These are phyloP conservation scores for Liposcelis brunnea DNA, from an alignment of 2,888 invertebrate genomes.

Conservation along the genomic window DNA sequence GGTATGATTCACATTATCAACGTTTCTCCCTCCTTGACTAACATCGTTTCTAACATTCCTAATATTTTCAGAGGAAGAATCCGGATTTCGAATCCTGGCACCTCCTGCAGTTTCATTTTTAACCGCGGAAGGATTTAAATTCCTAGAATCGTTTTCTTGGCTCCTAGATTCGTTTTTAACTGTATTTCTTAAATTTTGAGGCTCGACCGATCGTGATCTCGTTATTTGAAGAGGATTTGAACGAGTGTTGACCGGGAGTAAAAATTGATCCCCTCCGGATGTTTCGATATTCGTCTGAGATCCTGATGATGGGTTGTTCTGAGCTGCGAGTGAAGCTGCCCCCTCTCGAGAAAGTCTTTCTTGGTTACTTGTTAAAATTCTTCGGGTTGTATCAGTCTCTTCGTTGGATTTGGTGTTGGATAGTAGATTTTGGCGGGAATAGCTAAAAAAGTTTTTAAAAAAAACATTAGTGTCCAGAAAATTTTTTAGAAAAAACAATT, in stretches of 20 bases:
- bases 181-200: background rate
- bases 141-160: background rate
- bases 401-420: slow-evolving; percentile 60
- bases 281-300: no score
- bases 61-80: background rate
- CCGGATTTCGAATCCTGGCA: background rate
- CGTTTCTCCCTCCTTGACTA: background rate
- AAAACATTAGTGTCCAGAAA: background rate
- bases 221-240: no score
- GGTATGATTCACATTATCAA: no score
- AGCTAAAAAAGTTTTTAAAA: slow-evolving; percentile 36
- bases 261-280: no score
- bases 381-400: slow-evolving; percentile 27
- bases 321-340: no score
- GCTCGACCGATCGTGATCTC: slow-evolving; percentile 2
- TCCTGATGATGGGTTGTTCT: no score
- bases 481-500: no score
- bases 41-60: background rate
- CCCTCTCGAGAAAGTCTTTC: no score
- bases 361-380: no score
- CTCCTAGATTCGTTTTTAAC: background rate
- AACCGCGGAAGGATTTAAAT: background rate
- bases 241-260: no score
- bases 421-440: slow-evolving; percentile 74
- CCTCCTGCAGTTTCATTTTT: background rate